Conservation (phyloP, 2,113 vertebrate genomes). For the Misgurnus mizolepis region DNA sequence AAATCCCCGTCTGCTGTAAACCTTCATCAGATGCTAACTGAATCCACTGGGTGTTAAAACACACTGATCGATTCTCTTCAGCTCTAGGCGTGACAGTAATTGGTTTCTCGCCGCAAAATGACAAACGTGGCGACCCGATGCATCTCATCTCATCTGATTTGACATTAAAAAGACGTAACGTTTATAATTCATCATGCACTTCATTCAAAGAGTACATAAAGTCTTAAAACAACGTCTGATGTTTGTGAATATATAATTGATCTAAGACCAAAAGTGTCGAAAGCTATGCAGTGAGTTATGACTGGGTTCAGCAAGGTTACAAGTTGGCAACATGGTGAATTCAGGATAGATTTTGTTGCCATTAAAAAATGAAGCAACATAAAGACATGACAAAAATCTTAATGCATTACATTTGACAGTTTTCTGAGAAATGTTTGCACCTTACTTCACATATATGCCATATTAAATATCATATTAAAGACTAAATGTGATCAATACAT, state of each 20-base stretch:
- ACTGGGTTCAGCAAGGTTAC: no score
- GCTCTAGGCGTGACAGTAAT: slow-evolving; percentile 17
- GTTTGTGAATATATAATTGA: background rate
- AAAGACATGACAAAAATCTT: background rate
- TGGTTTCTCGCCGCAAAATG: background rate
- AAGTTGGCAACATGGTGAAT: no score
- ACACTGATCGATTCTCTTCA: slow-evolving; percentile 14
- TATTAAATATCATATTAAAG: background rate
- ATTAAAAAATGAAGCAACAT: background rate
- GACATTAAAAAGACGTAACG: slow-evolving; percentile 2
- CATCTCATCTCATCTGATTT: slow-evolving; percentile 19
- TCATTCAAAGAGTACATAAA: background rate
- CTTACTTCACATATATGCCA: no score
- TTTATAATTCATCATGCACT: slow-evolving; percentile 17
- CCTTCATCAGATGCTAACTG: slow-evolving; percentile 20
- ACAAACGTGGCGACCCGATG: background rate
- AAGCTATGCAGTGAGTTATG: no score
- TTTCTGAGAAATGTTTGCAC: background rate
- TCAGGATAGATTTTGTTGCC: background rate
- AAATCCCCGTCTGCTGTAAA: slow-evolving; percentile 13
- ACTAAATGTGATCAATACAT: background rate
- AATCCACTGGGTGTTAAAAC: slow-evolving; percentile 28
- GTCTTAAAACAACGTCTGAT: slow-evolving; percentile 2
- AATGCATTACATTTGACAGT: background rate
- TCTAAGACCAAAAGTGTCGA: no score